These are phyloP conservation scores for Agonum fuliginosum DNA, from an alignment of 2,888 invertebrate genomes.

Conservation along the genomic window DNA sequence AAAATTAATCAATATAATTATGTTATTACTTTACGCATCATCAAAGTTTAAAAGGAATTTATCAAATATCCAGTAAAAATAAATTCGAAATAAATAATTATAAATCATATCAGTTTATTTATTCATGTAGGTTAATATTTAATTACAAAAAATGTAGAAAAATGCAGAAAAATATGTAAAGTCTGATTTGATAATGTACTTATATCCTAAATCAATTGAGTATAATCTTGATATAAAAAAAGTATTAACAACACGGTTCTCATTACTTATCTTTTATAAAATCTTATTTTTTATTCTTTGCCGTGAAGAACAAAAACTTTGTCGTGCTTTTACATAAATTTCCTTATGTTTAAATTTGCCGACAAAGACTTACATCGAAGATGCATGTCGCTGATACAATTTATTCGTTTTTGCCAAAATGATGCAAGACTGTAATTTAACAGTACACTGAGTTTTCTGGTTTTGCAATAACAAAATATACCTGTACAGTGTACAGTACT, in stretches of 20 bases:
- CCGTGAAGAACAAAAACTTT: background rate
- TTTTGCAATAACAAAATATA: slow-evolving; percentile 46
- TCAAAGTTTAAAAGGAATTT: background rate
- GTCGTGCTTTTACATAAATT: slow-evolving; percentile 5
- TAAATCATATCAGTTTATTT: too few species aligned
- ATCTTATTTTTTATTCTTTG: slow-evolving; percentile 29
- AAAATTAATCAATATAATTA: too few species aligned
- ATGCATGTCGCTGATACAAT: slow-evolving; percentile 36
- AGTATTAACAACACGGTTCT: slow-evolving; percentile 21
- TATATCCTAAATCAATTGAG: too few species aligned
- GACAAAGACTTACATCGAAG: slow-evolving; percentile 17
- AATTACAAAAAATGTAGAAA: too few species aligned
- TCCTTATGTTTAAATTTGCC: slow-evolving; percentile 5
- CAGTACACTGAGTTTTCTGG: slow-evolving; percentile 53
- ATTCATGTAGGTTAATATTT: too few species aligned
- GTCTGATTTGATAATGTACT: too few species aligned
- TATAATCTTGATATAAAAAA: background rate
- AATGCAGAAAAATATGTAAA: too few species aligned
- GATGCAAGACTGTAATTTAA: slow-evolving; percentile 50
- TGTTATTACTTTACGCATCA: background rate
- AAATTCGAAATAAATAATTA: too few species aligned
- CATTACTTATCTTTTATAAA: slow-evolving; percentile 7
- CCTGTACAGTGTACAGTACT: slow-evolving; percentile 23
- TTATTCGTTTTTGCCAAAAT: slow-evolving; percentile 37
- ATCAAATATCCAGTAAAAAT: too few species aligned